phyloP scores from a whole-genome alignment of 2,888 invertebrate species.

The Drosophila eohydei region DNA sequence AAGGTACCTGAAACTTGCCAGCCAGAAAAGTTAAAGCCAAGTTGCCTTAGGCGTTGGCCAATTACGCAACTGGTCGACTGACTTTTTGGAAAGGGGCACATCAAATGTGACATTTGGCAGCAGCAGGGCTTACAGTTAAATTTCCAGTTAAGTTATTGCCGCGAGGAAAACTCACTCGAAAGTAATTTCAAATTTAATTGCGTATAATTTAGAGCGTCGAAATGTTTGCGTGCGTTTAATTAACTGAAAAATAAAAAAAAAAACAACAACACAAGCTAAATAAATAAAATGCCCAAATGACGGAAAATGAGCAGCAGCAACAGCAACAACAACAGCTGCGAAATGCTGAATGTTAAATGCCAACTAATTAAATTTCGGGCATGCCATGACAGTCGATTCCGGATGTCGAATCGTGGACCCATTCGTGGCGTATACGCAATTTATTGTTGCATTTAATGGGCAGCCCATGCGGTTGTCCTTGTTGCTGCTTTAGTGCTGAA shows the following conservation, averaged over 20 bases:
- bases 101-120: slow-evolving; percentile 76
- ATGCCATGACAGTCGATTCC: slow-evolving; percentile 55
- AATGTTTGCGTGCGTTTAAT: slow-evolving; percentile 79
- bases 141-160: slow-evolving; percentile 77
- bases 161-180: slow-evolving; percentile 63
- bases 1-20: slow-evolving; percentile 43
- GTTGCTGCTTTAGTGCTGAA: slow-evolving; percentile 39
- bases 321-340: slow-evolving; percentile 37
- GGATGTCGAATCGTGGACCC: slow-evolving; percentile 22
- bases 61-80: slow-evolving; percentile 26
- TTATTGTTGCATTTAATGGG: slow-evolving; percentile 77
- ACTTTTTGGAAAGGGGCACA: slow-evolving; percentile 27
- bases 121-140: slow-evolving; percentile 69
- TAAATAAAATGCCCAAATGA: slow-evolving; percentile 33
- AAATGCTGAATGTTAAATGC: slow-evolving; percentile 74
- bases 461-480: slow-evolving; percentile 61
- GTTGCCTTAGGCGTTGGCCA: slow-evolving; percentile 20
- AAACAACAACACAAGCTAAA: slow-evolving; percentile 1
- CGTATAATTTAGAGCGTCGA: slow-evolving; percentile 77
- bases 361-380: slow-evolving; percentile 76
- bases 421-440: slow-evolving; percentile 40
- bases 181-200: slow-evolving; percentile 80
- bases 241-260: slow-evolving; percentile 74
- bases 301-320: slow-evolving; percentile 35
- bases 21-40: slow-evolving; percentile 48